Base-by-base conservation (phyloP, 2,888 invertebrate species). In the Amblyteles armatorius region DNA sequence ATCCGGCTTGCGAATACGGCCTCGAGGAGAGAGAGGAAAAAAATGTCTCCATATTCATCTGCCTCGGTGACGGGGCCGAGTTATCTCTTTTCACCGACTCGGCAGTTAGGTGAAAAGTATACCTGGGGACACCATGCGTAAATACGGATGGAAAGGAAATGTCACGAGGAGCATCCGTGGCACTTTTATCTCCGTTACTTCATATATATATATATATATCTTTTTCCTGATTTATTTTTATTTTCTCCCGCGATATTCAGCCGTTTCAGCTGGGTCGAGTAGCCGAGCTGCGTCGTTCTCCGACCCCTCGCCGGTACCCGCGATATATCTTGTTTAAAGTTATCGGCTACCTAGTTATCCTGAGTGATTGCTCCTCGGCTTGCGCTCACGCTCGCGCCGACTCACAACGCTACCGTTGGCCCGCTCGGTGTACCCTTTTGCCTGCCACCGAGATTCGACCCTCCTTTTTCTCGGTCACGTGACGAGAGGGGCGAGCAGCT, bases 131-230 rank as follows among this genome's bases (percentile, higher is more conserved):
- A 86, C 77, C 71, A 87, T 9, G 86, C 89, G 89, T 91, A 90
- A 92, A 91, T 91, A 92, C 90, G 89, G 91, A 91, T 90, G 89
- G 89, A 91, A 89, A 88, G 90, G 89, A 91, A 92, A 91, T 89
- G 88, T 88, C 82, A 72, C 82, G 79, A 11, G 79, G 82, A 78
- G 81, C 82, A 67, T 74, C 65, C 6, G 84, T 63, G 65, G 67
- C 88, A 86, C 82, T 88, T 90, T 87, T 87, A 87, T 85, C 44
- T 48, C 81, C 63, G 40, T 50, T 84, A 86, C 74, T 55, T 83
- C 63, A 79, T 86, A 72, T 86, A 74, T 71, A 80, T 81, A 29
- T 36, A 80, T 81, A 29, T 29, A 29, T 29, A 22, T 36, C 36
- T 55, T 55, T 69, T 57, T 83, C 67, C 57, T 77, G 77, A 40